Percentiles rank a stretch among this genome's conserved stretches.
phyloP scores from a whole-genome alignment of 2,888 invertebrate species.

The Blastobasis adustella region DNA sequence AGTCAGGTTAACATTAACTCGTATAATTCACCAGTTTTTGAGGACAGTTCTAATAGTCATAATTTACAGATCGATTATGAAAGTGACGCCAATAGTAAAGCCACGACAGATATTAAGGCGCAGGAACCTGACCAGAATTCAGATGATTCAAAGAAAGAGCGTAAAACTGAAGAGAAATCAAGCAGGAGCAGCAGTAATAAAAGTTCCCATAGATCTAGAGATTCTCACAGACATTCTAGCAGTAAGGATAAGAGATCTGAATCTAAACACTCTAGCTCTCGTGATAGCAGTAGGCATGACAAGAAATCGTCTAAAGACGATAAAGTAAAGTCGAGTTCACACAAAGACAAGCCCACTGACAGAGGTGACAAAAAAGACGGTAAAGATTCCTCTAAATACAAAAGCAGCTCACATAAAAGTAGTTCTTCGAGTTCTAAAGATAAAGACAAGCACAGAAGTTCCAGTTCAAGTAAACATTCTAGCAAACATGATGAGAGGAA shows the following conservation, averaged over 20 bases:
- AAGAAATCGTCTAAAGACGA: conserved; percentile 57
- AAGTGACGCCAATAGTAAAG: conserved; percentile 65
- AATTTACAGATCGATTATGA: conserved; percentile 64
- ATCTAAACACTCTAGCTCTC: conserved; percentile 54
- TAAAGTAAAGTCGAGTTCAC: conserved; percentile 47
- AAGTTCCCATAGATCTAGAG: conserved; percentile 57
- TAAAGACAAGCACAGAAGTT: conserved; percentile 46
- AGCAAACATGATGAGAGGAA: conserved; percentile 57
- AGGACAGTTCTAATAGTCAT: conserved; percentile 65
- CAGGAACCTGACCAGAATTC: conserved; percentile 44
- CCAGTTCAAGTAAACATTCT: conserved; percentile 42
- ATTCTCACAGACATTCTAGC: conserved; percentile 54
- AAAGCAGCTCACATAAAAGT: conserved; percentile 51
- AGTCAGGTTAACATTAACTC: conserved; percentile 57
- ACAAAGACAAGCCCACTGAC: conserved; percentile 34
- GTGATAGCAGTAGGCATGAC: conserved; percentile 50
- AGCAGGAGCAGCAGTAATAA: conserved; percentile 44
- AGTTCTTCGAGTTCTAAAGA: conserved; percentile 46
- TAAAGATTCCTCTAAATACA: conserved; percentile 56
- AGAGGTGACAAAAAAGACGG: conserved; percentile 39
- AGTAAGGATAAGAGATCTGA: conserved; percentile 56
- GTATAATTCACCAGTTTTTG: conserved; percentile 53
- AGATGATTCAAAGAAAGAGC: conserved; percentile 47
- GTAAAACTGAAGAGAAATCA: conserved; percentile 41
- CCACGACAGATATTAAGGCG: conserved; percentile 45